Evolutionary conservation across 2,888 invertebrate genomes (phyloP).

Genomic region (Hermaeophaga mercurialis): DNA sequence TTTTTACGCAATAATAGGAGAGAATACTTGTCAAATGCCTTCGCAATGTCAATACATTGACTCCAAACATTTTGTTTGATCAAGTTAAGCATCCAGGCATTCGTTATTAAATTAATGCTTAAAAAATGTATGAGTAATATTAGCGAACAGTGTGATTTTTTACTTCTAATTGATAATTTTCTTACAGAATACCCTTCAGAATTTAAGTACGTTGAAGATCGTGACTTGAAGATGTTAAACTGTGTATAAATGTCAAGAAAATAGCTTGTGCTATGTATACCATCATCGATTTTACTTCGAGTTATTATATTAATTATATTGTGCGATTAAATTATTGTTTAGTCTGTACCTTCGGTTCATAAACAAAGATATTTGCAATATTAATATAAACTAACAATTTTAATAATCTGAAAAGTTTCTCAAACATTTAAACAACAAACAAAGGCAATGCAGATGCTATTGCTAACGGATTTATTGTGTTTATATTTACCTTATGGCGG

Average conservation of each 20-base stretch:
- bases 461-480: conserved; percentile 9
- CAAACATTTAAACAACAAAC: background rate
- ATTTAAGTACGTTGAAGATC: conserved; percentile 3
- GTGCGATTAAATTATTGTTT: conserved; percentile 6
- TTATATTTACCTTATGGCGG: conserved; percentile 6
- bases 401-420: conserved; percentile 6
- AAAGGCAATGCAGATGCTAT: conserved; percentile 2
- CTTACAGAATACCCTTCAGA: background rate
- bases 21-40: too few relatives aligned
- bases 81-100: too few relatives aligned
- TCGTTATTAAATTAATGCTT: too few relatives aligned
- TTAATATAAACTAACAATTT: background rate
- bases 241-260: conserved; percentile 2
- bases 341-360: background rate
- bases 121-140: too few relatives aligned
- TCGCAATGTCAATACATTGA: too few relatives aligned
- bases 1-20: too few relatives aligned
- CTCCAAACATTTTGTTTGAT: too few relatives aligned
- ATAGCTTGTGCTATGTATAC: conserved; percentile 4
- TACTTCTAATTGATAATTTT: too few relatives aligned
- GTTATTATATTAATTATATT: conserved; percentile 4
- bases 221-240: conserved; percentile 7
- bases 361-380: conserved; percentile 3
- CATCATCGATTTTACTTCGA: conserved; percentile 1
- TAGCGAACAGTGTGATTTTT: too few relatives aligned